Conservation (phyloP, 2,113 vertebrate species). For the Reinhardtius hippoglossoides region DNA sequence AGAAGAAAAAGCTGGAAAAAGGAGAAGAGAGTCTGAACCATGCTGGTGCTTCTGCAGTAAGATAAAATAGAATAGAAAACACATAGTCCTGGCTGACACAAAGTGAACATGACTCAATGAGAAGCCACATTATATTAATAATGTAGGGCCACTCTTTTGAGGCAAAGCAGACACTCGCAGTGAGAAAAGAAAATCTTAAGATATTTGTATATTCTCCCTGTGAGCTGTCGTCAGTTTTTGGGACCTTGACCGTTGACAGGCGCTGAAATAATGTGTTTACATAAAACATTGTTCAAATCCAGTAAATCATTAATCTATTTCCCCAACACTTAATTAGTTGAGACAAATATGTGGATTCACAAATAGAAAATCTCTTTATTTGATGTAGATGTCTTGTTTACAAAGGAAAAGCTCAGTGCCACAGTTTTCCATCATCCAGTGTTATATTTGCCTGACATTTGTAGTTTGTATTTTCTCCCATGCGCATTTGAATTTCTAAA, state of each 20-base stretch:
- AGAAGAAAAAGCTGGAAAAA: conserved; percentile 5
- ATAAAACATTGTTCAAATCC: conserved; percentile 3
- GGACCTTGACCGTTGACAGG: conserved; percentile 40
- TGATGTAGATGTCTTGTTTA: background rate
- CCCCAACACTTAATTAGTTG: conserved; percentile 3
- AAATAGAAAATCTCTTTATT: background rate
- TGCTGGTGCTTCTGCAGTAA: conserved; percentile 59
- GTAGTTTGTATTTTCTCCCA: too few species aligned
- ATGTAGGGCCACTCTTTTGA: conserved; percentile 78
- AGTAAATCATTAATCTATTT: conserved; percentile 29
- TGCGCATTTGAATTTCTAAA: background rate
- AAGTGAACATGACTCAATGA: conserved; percentile 78
- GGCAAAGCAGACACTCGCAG: conserved; percentile 61
- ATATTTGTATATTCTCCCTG: conserved; percentile 61
- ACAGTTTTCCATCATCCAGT: conserved; percentile 17
- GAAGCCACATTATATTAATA: conserved; percentile 83
- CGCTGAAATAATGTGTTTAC: conserved; percentile 26
- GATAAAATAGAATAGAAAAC: conserved; percentile 84
- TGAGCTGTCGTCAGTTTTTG: conserved; percentile 48
- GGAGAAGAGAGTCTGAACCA: conserved; percentile 36
- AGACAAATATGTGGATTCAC: background rate
- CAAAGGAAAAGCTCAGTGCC: background rate
- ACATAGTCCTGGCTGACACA: conserved; percentile 74
- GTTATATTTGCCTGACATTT: background rate
- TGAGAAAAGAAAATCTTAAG: conserved; percentile 51